phyloP scores from a whole-genome alignment of 1,140 invertebrate species.

The Orussus abietinus region DNA sequence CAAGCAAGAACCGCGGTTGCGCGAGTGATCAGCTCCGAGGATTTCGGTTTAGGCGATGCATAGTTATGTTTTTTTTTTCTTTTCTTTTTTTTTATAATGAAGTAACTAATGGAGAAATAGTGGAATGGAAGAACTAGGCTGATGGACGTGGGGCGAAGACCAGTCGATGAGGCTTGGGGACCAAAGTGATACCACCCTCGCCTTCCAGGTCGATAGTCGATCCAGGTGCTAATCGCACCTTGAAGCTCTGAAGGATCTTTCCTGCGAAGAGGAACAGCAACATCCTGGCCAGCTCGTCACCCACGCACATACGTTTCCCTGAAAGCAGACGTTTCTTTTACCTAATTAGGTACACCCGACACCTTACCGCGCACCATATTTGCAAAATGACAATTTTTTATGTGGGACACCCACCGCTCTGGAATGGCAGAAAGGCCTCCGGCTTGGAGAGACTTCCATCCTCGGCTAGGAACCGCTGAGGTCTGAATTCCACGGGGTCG shows the following conservation, averaged over 20 bases:
- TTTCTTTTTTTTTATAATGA: too few species aligned
- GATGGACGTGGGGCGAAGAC: slow-evolving; percentile 40
- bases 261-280: slow-evolving; percentile 65
- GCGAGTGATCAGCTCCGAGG: too few species aligned
- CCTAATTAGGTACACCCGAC: background rate
- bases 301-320: slow-evolving; percentile 84
- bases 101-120: background rate
- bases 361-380: too few species aligned
- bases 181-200: slow-evolving; percentile 68
- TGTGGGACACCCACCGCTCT: slow-evolving; percentile 63
- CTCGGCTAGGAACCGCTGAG: slow-evolving; percentile 67
- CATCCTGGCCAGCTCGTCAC: slow-evolving; percentile 79
- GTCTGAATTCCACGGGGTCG: slow-evolving; percentile 68
- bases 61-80: too few species aligned
- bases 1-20: too few species aligned
- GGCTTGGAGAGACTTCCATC: slow-evolving; percentile 63
- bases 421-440: slow-evolving; percentile 78
- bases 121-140: background rate
- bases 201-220: slow-evolving; percentile 56
- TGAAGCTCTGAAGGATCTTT: slow-evolving; percentile 63
- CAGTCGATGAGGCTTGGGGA: slow-evolving; percentile 59
- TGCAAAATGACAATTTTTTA: too few species aligned
- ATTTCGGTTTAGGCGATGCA: too few species aligned
- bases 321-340: slow-evolving; percentile 11
- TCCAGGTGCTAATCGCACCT: slow-evolving; percentile 42